A percentile compares a stretch with the other conserved stretches of the same genome.
Conservation (phyloP, 2,113 vertebrate genomes). For the Megalops atlanticus region DNA sequence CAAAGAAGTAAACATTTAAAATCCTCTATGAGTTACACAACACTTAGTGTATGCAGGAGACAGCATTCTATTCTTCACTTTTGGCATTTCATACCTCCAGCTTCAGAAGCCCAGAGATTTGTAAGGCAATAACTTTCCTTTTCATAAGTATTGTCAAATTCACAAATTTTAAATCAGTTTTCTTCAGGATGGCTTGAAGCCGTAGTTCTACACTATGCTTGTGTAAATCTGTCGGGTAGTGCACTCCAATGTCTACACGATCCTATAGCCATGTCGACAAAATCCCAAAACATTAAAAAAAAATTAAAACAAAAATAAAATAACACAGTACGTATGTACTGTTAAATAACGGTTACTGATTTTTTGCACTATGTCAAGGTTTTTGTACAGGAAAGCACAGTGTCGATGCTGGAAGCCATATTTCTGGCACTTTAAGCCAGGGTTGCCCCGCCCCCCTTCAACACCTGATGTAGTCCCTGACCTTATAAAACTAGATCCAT, state of each 20-base stretch:
- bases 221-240: constrained; percentile 37
- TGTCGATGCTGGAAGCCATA: no score
- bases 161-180: constrained; percentile 20
- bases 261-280: background rate
- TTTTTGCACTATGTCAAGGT: background rate
- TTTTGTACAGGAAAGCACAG: background rate
- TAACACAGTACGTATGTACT: background rate
- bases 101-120: constrained; percentile 51
- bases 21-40: constrained; percentile 45
- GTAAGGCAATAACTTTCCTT: constrained; percentile 58
- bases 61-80: constrained; percentile 40
- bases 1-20: constrained; percentile 45
- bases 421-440: no score
- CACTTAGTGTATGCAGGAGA: constrained; percentile 32
- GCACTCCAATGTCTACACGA: constrained; percentile 21
- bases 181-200: constrained; percentile 23
- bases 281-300: no score
- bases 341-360: background rate
- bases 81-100: constrained; percentile 52
- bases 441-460: no score
- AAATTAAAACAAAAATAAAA: background rate
- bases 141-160: background rate
- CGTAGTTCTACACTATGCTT: constrained; percentile 35
- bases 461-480: no score
- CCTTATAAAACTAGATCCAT: background rate